Evolutionary conservation across 2,888 invertebrate species (phyloP).

Genomic region (Eupithecia subumbrata): DNA sequence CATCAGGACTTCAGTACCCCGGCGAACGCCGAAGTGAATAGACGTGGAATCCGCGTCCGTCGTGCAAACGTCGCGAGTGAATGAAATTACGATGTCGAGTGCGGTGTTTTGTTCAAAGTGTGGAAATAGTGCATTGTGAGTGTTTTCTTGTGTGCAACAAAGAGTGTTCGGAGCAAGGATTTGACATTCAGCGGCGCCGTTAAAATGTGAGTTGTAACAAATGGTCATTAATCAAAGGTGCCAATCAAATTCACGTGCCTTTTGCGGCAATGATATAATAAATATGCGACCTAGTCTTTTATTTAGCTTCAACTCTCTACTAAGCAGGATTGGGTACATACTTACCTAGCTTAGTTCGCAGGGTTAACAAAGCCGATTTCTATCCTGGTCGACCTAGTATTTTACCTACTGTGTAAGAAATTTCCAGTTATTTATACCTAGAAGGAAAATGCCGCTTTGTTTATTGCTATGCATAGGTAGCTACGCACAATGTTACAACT

Average conservation of each 20-base stretch:
- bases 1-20: constrained; percentile 61
- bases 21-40: constrained; percentile 65
- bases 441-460: too few relatives aligned
- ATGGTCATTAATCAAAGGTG: background rate
- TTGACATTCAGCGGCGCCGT: constrained; percentile 40
- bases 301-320: background rate
- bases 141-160: constrained; percentile 44
- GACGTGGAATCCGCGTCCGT: constrained; percentile 57
- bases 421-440: too few relatives aligned
- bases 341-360: background rate
- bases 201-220: constrained; percentile 59
- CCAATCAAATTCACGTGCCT: background rate
- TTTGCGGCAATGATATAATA: background rate
- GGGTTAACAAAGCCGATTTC: too few relatives aligned
- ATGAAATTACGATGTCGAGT: constrained; percentile 70
- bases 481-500: too few relatives aligned
- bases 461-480: too few relatives aligned
- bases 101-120: constrained; percentile 61
- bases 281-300: background rate
- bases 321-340: background rate
- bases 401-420: too few relatives aligned
- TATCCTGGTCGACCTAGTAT: too few relatives aligned
- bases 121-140: constrained; percentile 69
- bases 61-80: constrained; percentile 59
- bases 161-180: constrained; percentile 50